A percentile compares a stretch with the other conserved stretches of the same genome.
These are phyloP conservation scores for Enchytraeus crypticus DNA, from an alignment of 2,888 invertebrate genomes.

Conservation along the genomic window DNA sequence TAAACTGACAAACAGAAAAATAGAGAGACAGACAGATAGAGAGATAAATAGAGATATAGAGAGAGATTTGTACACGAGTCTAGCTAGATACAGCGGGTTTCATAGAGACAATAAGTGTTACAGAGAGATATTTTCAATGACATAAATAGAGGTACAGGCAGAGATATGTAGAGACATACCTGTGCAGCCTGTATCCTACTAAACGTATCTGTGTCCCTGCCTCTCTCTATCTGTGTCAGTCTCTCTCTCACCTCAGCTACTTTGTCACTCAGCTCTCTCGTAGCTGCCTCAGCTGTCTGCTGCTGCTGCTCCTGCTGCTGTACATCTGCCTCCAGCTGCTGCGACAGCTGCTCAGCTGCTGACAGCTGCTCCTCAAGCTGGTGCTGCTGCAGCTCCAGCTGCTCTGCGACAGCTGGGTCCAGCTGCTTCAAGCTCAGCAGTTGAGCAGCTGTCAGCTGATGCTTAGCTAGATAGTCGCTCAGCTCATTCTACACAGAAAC, in stretches of 20 bases:
- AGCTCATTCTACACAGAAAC: constrained; percentile 3
- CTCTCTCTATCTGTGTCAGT: constrained; percentile 47
- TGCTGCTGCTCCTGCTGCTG: constrained; percentile 53
- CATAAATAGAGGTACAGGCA: no score
- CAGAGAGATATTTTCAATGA: no score
- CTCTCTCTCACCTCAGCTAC: constrained; percentile 33
- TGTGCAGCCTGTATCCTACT: constrained; percentile 69
- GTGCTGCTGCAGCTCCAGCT: constrained; percentile 32
- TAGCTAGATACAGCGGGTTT: no score
- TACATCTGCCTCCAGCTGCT: constrained; percentile 65
- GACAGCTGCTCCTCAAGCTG: constrained; percentile 57
- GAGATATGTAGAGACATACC: no score
- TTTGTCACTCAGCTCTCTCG: constrained; percentile 35
- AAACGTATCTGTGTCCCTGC: constrained; percentile 73
- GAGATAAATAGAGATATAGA: no score
- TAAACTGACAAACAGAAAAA: no score
- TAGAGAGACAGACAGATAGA: no score
- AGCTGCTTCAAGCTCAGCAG: not conserved
- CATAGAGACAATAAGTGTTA: no score
- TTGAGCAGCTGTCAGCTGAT: not conserved
- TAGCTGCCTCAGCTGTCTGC: constrained; percentile 33
- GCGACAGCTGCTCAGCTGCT: constrained; percentile 64
- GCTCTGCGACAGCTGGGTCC: not conserved
- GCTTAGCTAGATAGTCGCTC: not conserved
- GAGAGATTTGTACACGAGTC: no score